Evolutionary conservation across 2,888 invertebrate genomes (phyloP).

Genomic region (Ectropis crepuscularia): DNA sequence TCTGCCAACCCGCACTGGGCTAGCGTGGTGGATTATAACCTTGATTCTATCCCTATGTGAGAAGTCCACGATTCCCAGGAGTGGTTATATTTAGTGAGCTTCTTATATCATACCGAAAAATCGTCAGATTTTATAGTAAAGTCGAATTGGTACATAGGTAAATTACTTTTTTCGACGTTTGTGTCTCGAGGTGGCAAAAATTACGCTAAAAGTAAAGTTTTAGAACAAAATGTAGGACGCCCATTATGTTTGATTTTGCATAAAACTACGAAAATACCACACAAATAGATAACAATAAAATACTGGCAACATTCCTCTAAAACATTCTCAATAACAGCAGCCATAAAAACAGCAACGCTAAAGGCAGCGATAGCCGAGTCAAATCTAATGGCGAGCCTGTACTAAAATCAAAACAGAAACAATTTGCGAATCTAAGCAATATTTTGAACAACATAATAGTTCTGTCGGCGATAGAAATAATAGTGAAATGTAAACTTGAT

Average conservation of each 20-base stretch:
- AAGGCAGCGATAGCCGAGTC: slow-evolving; percentile 26
- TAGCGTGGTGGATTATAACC: too few species aligned
- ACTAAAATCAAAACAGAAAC: slow-evolving; percentile 36
- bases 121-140: too few species aligned
- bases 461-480: slow-evolving; percentile 24
- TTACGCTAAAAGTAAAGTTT: too few species aligned
- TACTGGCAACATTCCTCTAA: not conserved
- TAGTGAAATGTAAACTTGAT: slow-evolving; percentile 27
- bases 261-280: not conserved
- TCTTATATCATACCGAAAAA: too few species aligned
- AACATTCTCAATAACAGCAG: slow-evolving; percentile 1
- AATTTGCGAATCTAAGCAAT: slow-evolving; percentile 37
- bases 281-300: not conserved
- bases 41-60: too few species aligned
- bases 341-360: slow-evolving; percentile 26
- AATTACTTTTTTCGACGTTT: too few species aligned
- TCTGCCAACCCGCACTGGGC: too few species aligned
- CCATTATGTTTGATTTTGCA: not conserved
- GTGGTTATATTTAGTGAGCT: too few species aligned
- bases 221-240: too few species aligned
- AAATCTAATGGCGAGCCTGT: slow-evolving; percentile 21
- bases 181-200: too few species aligned
- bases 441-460: slow-evolving; percentile 40
- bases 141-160: too few species aligned
- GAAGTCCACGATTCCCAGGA: too few species aligned